Evolutionary conservation across 2,888 invertebrate genomes (phyloP).

Genomic region (Chouioia cunea): DNA sequence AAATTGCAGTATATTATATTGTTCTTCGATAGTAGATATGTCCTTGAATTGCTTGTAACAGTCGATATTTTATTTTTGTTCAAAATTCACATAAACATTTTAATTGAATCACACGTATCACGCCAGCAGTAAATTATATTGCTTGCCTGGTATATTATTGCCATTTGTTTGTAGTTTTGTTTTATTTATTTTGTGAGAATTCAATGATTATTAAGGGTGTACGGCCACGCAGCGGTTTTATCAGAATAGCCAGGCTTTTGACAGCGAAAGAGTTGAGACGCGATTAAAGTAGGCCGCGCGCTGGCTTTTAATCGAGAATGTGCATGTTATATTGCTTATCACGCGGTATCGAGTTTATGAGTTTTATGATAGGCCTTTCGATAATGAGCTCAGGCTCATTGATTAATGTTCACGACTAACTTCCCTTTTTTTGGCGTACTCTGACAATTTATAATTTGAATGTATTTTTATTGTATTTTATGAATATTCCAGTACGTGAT

Average conservation of each 20-base stretch:
- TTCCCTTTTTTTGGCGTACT: not conserved
- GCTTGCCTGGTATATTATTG: too few relatives aligned
- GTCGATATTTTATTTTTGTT: not conserved
- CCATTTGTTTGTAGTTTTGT: too few relatives aligned
- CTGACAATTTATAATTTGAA: too few relatives aligned
- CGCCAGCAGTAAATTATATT: too few relatives aligned
- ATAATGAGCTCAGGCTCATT: constrained; percentile 21
- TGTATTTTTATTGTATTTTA: too few relatives aligned
- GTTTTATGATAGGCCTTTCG: constrained; percentile 19
- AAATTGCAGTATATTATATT: constrained; percentile 23
- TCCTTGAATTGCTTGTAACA: constrained; percentile 21
- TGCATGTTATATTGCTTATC: constrained; percentile 29
- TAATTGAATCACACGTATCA: too few relatives aligned
- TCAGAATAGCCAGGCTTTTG: not conserved
- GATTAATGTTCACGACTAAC: constrained; percentile 10
- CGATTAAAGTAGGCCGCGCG: constrained; percentile 35
- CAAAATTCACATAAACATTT: too few relatives aligned
- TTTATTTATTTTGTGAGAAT: too few relatives aligned
- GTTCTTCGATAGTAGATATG: constrained; percentile 5
- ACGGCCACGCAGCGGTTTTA: not conserved
- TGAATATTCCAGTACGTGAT: too few relatives aligned
- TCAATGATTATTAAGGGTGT: too few relatives aligned
- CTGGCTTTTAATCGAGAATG: constrained; percentile 16
- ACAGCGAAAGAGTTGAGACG: constrained; percentile 1
- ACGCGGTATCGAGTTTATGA: constrained; percentile 39